These are phyloP conservation scores for Leptonema lineaticorne DNA, from an alignment of 1,140 invertebrate genomes.

Conservation along the genomic window DNA sequence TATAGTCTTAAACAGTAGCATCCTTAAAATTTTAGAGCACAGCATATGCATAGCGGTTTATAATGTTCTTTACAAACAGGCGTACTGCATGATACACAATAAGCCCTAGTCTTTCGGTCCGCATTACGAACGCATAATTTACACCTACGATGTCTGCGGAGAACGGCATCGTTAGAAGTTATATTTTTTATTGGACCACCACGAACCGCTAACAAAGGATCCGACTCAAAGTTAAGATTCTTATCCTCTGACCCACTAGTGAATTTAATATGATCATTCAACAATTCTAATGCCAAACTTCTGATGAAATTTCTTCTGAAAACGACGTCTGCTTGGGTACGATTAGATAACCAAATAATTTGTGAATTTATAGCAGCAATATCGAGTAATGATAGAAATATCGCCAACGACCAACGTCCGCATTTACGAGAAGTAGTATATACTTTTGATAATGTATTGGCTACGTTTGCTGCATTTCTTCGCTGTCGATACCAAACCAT, in stretches of 20 bases:
- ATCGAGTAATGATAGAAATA: slow-evolving; percentile 57
- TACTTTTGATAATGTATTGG: slow-evolving; percentile 23
- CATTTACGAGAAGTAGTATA: slow-evolving; percentile 54
- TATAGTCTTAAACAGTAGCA: too few species aligned
- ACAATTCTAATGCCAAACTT: slow-evolving; percentile 49
- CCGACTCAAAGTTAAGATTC: slow-evolving; percentile 18
- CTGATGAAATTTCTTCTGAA: slow-evolving; percentile 50
- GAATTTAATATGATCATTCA: slow-evolving; percentile 43
- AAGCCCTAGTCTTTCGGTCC: slow-evolving; percentile 48
- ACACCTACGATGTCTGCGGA: slow-evolving; percentile 41
- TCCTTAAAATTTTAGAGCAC: slow-evolving; percentile 39
- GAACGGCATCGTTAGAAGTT: slow-evolving; percentile 29
- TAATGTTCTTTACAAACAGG: slow-evolving; percentile 52
- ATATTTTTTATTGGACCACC: slow-evolving; percentile 38
- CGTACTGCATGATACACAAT: slow-evolving; percentile 47
- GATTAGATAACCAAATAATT: slow-evolving; percentile 49
- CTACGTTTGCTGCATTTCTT: slow-evolving; percentile 22
- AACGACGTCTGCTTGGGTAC: slow-evolving; percentile 42
- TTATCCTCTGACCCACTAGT: slow-evolving; percentile 15
- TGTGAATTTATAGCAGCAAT: slow-evolving; percentile 56
- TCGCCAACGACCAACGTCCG: slow-evolving; percentile 55
- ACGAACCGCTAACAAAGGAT: slow-evolving; percentile 34
- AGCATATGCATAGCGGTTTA: slow-evolving; percentile 40
- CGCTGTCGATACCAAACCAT: slow-evolving; percentile 39
- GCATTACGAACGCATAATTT: slow-evolving; percentile 47